Evolutionary conservation across 2,888 invertebrate species (phyloP), one percentile per base, ranked within the genome.

Genomic region (Pinctada fucata): DNA sequence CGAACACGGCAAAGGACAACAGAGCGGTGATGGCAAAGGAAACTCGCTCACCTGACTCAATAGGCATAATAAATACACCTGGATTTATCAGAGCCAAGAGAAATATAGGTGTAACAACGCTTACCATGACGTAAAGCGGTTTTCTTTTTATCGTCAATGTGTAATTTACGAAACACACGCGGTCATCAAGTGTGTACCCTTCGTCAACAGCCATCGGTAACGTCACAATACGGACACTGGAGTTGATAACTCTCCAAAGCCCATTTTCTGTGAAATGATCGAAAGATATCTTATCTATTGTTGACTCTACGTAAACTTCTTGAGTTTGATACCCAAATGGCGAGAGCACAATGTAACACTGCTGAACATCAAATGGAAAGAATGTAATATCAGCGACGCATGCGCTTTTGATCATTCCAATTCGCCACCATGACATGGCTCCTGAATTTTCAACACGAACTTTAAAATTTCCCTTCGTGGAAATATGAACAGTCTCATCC

Each of bases 301-400:
- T 68, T n/a, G 71, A 8, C 31, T 47, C 16, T 3, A 64, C 8
- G 65, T 51, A 47, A 6, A 71, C 51, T 16, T 51, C 69, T 6
- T 75, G n/a, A n/a, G 51, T 75, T 16, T 45, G 51, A 16, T 58
- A 70, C 8, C 69, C 78, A 48, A 65, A 31, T 16, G 70, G 50
- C 1, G 52, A 48, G 0, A 78, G 50, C 3, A 63, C 51, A n/a
- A 78, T 75, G n/a, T 51, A 47, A 71, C 78, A 78, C 3, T 65
- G 47, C 49, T 78, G 78, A 16, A 74, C 49, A 31, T 78, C 78
- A 70, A 66, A 74, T 6, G 78, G 78, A 16, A 70, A 78, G 47
- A 52, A 75, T 13, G 52, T 65, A n/a, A 75, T 64, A 10, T 78
- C 71, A 1, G 78, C 47, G 45, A 16, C 58, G 45, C 78, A 78